Base-by-base conservation (phyloP, 2,113 vertebrate species). In the Girardinichthys multiradiatus region DNA sequence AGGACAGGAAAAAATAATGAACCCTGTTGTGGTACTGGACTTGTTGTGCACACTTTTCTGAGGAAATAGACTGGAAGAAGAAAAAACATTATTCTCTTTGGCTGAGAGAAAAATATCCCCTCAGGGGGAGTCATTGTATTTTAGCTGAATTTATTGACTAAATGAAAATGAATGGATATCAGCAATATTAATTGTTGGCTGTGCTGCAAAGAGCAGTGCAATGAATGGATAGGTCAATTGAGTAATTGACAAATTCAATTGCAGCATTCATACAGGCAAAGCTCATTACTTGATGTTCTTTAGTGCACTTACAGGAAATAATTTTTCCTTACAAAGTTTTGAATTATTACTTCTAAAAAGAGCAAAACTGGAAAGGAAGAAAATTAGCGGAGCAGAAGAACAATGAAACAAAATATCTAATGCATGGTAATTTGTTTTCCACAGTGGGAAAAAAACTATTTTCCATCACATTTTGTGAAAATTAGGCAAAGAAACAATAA, bases 91-190 rank as follows among this genome's bases (percentile, higher is more conserved):
- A 71, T 65, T 77, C 48, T 27, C 57, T 60, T 54, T 28, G n/a
- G 26, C 13, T 39, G n/a, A 58, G 51, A 30, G 48, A 17, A 10
- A 54, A 21, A 13, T 60, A 33, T n/a, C 0, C 45, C 39, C 37
- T 68, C 64, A 19, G 64, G 17, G 35, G 39, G n/a, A 60, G 57
- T 39, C 26, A 61, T 37, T 4, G 4, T 54, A 33, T 77, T 60
- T 66, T 5, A 72, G 54, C 65, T 71, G 67, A 77, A 27, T 60
- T 60, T 29, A 37, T 42, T 21, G 59, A 45, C 60, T n/a, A 63
- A 64, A 42, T 3, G 11, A 37, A 27, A 11, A 19, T 19, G 33
- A 39, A 30, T 24, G 39, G 33, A 42, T n/a, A n/a, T 48, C 24
- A 39, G 12, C n/a, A 26, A 11, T 30, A 64, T 19, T 57, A 21